These are phyloP conservation scores for Pomacea maculata DNA, from an alignment of 1,140 invertebrate genomes.

Conservation along the genomic window DNA sequence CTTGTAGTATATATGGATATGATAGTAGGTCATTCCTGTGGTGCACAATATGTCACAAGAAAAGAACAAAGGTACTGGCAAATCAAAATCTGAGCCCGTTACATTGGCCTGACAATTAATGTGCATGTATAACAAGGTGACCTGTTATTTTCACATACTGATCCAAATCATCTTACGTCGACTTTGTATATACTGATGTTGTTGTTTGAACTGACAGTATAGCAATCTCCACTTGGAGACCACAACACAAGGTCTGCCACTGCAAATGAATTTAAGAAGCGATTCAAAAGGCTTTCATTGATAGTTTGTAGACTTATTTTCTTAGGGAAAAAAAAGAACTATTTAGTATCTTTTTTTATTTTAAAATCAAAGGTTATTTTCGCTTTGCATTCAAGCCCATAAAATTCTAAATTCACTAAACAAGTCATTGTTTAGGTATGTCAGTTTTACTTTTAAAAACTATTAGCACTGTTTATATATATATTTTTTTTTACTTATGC, in stretches of 20 bases:
- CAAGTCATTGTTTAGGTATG: no score
- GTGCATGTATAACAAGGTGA: background rate
- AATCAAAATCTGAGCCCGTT: background rate
- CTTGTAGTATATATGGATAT: background rate
- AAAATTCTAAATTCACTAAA: background rate
- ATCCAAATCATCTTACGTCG: constrained; percentile 57
- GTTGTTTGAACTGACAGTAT: constrained; percentile 77
- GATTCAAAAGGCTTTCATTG: background rate
- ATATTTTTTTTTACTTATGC: background rate
- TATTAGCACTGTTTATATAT: background rate
- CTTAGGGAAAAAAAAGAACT: background rate
- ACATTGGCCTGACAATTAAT: no score
- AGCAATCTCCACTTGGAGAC: constrained; percentile 75
- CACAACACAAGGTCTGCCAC: constrained; percentile 65
- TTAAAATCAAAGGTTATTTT: background rate
- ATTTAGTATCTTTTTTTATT: background rate
- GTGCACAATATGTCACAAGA: background rate
- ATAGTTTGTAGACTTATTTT: background rate
- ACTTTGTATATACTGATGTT: constrained; percentile 81
- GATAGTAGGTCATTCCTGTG: background rate
- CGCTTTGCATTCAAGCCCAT: background rate
- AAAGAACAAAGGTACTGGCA: background rate
- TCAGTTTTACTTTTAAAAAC: background rate
- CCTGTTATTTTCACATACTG: background rate
- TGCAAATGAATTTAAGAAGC: constrained; percentile 24